A percentile compares a stretch with the other conserved stretches of the same genome.
These are phyloP conservation scores for Carterocephalus palaemon DNA, from an alignment of 2,888 invertebrate species.

Conservation along the genomic window DNA sequence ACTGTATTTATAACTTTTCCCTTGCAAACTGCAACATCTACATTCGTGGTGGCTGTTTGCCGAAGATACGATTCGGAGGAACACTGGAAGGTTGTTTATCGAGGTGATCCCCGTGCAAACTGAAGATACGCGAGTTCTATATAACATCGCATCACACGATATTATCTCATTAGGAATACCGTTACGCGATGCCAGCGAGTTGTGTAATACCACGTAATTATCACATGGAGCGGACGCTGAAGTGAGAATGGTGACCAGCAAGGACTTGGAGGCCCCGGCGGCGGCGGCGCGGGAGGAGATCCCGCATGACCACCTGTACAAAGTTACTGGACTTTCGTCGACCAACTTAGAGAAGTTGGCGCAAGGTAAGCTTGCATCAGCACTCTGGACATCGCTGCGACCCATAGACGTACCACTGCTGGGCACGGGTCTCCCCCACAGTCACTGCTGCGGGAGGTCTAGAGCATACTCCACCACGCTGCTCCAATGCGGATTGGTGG, in stretches of 20 bases:
- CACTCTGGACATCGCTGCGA: neutral
- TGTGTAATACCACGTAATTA: constrained; percentile 24
- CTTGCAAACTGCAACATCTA: constrained; percentile 26
- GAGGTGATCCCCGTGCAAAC: constrained; percentile 47
- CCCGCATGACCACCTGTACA: constrained; percentile 63
- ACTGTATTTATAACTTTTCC: constrained; percentile 23
- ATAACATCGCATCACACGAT: constrained; percentile 30
- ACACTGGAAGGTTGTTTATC: constrained; percentile 46
- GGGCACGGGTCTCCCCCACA: too few species aligned
- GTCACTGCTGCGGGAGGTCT: too few species aligned
- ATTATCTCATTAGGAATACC: constrained; percentile 31
- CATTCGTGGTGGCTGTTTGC: constrained; percentile 38
- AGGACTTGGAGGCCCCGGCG: constrained; percentile 46
- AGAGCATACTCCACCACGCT: too few species aligned
- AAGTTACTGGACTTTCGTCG: constrained; percentile 65
- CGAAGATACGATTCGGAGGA: constrained; percentile 41
- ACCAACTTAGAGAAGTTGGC: constrained; percentile 63
- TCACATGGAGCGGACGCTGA: constrained; percentile 25
- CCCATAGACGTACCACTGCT: too few species aligned
- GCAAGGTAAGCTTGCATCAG: constrained; percentile 47
- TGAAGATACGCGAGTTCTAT: constrained; percentile 39
- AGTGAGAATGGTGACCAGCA: constrained; percentile 43
- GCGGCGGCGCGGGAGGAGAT: constrained; percentile 52
- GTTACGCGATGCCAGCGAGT: constrained; percentile 25
- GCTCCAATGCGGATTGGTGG: too few species aligned